phyloP scores from a whole-genome alignment of 1,140 invertebrate genomes.

The Eumaeus atala region DNA sequence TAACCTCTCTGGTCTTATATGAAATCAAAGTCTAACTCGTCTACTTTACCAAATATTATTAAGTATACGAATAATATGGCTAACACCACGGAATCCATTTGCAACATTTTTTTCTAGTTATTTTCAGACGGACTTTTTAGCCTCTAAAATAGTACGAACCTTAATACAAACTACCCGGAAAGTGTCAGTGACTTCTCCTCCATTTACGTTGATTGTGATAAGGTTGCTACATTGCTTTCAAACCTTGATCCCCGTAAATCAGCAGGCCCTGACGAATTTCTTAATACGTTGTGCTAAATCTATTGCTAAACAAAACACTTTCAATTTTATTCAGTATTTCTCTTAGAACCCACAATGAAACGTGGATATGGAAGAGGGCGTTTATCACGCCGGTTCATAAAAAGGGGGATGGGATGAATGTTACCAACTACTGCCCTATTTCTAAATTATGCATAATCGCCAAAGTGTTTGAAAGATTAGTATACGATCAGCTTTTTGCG shows the following conservation, averaged over 20 bases:
- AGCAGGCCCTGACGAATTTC: conserved; percentile 4
- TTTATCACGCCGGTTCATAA: conserved; percentile 23
- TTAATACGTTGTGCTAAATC: conserved; percentile 1
- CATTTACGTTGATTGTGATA: not conserved
- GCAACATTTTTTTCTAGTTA: not conserved
- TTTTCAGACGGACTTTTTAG: not conserved
- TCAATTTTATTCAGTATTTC: conserved; percentile 7
- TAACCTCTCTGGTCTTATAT: not conserved
- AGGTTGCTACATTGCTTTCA: not conserved
- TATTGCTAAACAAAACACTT: not conserved
- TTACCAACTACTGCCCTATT: conserved; percentile 22
- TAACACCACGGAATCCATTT: not conserved
- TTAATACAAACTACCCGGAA: not conserved
- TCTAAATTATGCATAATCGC: conserved; percentile 19
- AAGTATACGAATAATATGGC: not conserved
- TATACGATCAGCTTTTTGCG: conserved; percentile 14
- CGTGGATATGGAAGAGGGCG: conserved; percentile 17
- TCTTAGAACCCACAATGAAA: conserved; percentile 5
- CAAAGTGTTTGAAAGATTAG: conserved; percentile 22
- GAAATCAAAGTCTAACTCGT: not conserved
- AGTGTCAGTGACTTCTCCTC: not conserved
- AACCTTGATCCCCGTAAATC: conserved; percentile 4
- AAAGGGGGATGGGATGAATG: conserved; percentile 14
- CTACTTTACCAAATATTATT: not conserved
- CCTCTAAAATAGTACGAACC: not conserved